Base-by-base conservation (phyloP, 2,888 invertebrate genomes). In the Synanthedon andrenaeformis region DNA sequence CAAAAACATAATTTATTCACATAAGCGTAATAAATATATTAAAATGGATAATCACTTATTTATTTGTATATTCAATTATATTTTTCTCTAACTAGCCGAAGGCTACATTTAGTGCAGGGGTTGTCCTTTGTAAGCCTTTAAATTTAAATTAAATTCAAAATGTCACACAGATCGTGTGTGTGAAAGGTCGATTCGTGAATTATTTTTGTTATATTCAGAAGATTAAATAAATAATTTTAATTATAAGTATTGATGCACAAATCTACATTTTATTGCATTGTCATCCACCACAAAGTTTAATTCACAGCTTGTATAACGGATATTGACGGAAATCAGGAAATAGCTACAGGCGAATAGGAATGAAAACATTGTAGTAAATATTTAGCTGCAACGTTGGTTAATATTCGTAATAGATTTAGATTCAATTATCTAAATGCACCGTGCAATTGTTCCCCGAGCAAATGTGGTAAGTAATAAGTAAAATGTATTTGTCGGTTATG, bases 401-500 rank as follows among this genome's bases (percentile, higher is more conserved):
- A 45, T 45, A 4, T 45, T 13, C 45, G 45, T 45, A 45, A 45
- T n/a, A 45, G 13, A 45, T 45, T 45, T 12, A 13, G 45, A 45
- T 53, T 55, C 52, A 53, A 55, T 53, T 50, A 55, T 45, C 55
- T 53, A 50, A 55, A 55, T 55, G 53, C 53, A 53, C 19, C 13
- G 41, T 41, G 50, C 50, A 53, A 53, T 53, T 45, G 45, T 45
- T 45, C 45, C 14, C 45, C 2, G 3, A n/a, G 45, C 12, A 45
- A 12, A 45, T 45, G 45, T n/a, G 11, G 45, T 45, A 8, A n/a
- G 45, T 45, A 12, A 45, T 45, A 45, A 45, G 45, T 45, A 13
- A 45, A 6, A 35, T 35, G 35, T 35, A 35, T 35, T 8, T 35
- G 35, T 13, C 13, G 13, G 45, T 14, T 45, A 13, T 45, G 45